These are phyloP conservation scores for Neogobius melanostomus DNA, from an alignment of 2,113 vertebrate genomes.

Conservation along the genomic window DNA sequence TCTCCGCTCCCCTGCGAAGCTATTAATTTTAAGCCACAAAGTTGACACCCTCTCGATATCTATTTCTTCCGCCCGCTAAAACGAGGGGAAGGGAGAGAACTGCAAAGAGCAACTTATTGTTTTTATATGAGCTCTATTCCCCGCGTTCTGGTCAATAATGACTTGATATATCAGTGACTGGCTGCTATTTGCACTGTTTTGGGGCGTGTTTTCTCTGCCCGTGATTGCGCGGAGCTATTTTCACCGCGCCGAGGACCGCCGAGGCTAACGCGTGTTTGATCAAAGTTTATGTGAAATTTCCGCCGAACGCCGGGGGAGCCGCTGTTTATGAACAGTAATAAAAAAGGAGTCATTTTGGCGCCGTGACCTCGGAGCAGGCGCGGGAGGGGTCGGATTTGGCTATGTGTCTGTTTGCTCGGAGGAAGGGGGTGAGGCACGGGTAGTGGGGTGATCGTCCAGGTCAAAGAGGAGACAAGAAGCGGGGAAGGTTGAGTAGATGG, in stretches of 20 bases:
- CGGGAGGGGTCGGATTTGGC: slow-evolving; percentile 53
- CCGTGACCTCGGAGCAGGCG: slow-evolving; percentile 81
- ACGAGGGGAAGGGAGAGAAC: slow-evolving; percentile 40
- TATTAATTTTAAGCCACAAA: slow-evolving; percentile 78
- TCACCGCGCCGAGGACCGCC: slow-evolving; percentile 71
- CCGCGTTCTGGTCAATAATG: slow-evolving; percentile 80
- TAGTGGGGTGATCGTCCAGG: slow-evolving; percentile 20
- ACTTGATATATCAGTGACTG: slow-evolving; percentile 77
- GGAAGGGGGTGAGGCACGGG: slow-evolving; percentile 38
- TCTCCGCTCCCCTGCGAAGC: slow-evolving; percentile 67
- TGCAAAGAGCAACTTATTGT: slow-evolving; percentile 79
- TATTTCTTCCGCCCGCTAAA: slow-evolving; percentile 55
- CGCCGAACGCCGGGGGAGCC: slow-evolving; percentile 83
- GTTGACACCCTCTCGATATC: slow-evolving; percentile 68
- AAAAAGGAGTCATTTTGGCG: slow-evolving; percentile 99
- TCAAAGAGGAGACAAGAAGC: slow-evolving; percentile 22
- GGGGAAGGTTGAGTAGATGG: background rate
- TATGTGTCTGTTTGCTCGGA: slow-evolving; percentile 81
- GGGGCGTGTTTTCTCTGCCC: slow-evolving; percentile 75
- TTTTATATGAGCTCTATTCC: slow-evolving; percentile 84
- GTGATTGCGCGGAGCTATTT: slow-evolving; percentile 81
- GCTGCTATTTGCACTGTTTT: slow-evolving; percentile 84
- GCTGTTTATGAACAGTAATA: slow-evolving; percentile 99
- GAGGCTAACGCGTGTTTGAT: slow-evolving; percentile 90
- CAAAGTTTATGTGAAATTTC: slow-evolving; percentile 96